Evolutionary conservation across 2,888 invertebrate genomes (phyloP).

Genomic region (Heliconius erato): DNA sequence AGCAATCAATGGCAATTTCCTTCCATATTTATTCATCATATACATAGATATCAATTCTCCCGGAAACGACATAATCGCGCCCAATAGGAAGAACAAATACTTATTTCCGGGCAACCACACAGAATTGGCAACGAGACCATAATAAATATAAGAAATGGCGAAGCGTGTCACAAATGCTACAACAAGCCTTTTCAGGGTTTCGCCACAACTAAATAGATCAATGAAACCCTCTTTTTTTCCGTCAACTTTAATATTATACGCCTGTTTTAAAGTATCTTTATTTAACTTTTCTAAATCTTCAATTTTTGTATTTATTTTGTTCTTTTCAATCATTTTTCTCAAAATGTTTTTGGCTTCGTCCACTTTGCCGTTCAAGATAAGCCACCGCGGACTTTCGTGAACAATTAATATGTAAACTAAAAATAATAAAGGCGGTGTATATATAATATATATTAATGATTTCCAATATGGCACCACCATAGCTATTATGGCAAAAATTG

Average conservation of each 20-base stretch:
- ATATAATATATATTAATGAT: conserved; percentile 67
- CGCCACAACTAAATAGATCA: conserved; percentile 66
- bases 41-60: conserved; percentile 73
- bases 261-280: conserved; percentile 61
- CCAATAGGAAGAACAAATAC: conserved; percentile 73
- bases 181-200: conserved; percentile 66
- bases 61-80: conserved; percentile 76
- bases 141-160: conserved; percentile 73
- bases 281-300: conserved; percentile 64
- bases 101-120: conserved; percentile 76
- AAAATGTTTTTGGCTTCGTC: conserved; percentile 67
- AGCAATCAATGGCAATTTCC: conserved; percentile 68
- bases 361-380: conserved; percentile 68
- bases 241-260: conserved; percentile 65
- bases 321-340: conserved; percentile 63
- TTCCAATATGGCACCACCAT: conserved; percentile 76
- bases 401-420: conserved; percentile 64
- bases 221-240: conserved; percentile 64
- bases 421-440: conserved; percentile 70
- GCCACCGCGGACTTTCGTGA: conserved; percentile 76
- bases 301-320: conserved; percentile 65
- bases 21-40: conserved; percentile 74
- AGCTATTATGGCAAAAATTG: conserved; percentile 69
- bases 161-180: conserved; percentile 66
- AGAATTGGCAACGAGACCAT: conserved; percentile 74